A percentile compares a stretch with the other conserved stretches of the same genome.
Conservation (phyloP, 2,888 invertebrate genomes). For the Coenonympha arcania region DNA sequence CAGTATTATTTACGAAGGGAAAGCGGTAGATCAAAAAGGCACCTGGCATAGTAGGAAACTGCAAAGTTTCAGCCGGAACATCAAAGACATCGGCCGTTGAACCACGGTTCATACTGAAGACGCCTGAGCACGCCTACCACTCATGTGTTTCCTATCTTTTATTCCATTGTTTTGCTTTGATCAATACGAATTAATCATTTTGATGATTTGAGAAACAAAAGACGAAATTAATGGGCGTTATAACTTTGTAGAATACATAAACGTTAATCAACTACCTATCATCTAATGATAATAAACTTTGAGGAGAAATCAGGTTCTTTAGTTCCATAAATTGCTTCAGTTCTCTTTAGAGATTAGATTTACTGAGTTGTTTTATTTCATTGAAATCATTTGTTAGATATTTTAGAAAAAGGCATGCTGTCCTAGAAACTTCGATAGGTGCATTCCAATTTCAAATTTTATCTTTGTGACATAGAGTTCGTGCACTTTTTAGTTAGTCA, state of each 20-base stretch:
- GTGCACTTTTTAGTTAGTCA: not conserved
- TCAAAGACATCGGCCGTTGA: slow-evolving; percentile 58
- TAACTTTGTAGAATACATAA: no score
- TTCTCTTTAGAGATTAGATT: no score
- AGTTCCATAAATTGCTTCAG: no score
- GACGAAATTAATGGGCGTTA: not conserved
- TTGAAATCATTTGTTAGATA: no score
- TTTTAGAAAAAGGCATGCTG: no score
- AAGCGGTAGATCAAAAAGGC: slow-evolving; percentile 45
- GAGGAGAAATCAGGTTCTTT: no score
- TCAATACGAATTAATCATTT: not conserved
- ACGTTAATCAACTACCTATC: no score
- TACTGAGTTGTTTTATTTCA: no score
- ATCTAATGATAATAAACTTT: no score
- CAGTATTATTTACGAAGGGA: slow-evolving; percentile 26
- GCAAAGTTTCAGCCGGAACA: slow-evolving; percentile 55
- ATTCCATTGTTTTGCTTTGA: not conserved
- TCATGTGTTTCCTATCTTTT: not conserved
- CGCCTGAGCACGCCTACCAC: slow-evolving; percentile 28
- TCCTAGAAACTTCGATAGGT: no score
- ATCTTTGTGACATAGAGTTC: not conserved
- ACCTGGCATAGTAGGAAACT: slow-evolving; percentile 47
- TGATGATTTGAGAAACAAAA: not conserved
- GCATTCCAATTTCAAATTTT: no score
- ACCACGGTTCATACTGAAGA: no score